A percentile compares a stretch with the other conserved stretches of the same genome.
phyloP scores from a whole-genome alignment of 2,797 vertebrate species.

The Scleropages formosus region DNA sequence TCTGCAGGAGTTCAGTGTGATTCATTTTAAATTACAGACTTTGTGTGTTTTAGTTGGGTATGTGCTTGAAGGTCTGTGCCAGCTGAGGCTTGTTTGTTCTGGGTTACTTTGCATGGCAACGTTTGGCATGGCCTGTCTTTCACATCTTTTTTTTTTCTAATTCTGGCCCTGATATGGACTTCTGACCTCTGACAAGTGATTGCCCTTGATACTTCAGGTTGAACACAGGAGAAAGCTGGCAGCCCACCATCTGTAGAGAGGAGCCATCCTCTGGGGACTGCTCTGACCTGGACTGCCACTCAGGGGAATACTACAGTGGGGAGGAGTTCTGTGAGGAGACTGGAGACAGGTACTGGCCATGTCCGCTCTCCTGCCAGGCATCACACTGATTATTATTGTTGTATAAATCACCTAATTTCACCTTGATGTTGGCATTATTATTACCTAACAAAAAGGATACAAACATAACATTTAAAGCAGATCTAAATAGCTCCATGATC shows the following conservation, averaged over 20 bases:
- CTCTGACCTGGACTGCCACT: slow-evolving; percentile 77
- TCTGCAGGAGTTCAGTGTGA: no score
- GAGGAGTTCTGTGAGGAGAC: slow-evolving; percentile 93
- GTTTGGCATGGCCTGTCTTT: slow-evolving; percentile 51
- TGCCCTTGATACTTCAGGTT: slow-evolving; percentile 66
- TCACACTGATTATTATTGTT: no score
- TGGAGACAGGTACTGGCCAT: slow-evolving; percentile 75
- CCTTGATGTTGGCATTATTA: no score
- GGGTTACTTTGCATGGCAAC: slow-evolving; percentile 58
- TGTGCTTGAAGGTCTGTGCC: no score
- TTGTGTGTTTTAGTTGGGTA: no score
- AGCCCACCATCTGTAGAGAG: slow-evolving; percentile 87
- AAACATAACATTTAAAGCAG: not conserved
- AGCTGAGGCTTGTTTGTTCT: no score
- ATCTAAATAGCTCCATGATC: not conserved
- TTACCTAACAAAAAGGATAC: no score
- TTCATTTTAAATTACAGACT: no score
- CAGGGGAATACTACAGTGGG: slow-evolving; percentile 89
- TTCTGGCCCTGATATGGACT: slow-evolving; percentile 29
- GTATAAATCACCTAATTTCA: no score
- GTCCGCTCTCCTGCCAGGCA: no score
- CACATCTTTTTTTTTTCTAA: slow-evolving; percentile 29
- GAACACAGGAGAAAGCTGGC: slow-evolving; percentile 76
- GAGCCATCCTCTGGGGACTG: slow-evolving; percentile 68
- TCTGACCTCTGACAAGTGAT: slow-evolving; percentile 28